A percentile compares a stretch with the other conserved stretches of the same genome.
Evolutionary conservation across 2,888 invertebrate genomes (phyloP).

Genomic region (Ochropleura leucogaster): DNA sequence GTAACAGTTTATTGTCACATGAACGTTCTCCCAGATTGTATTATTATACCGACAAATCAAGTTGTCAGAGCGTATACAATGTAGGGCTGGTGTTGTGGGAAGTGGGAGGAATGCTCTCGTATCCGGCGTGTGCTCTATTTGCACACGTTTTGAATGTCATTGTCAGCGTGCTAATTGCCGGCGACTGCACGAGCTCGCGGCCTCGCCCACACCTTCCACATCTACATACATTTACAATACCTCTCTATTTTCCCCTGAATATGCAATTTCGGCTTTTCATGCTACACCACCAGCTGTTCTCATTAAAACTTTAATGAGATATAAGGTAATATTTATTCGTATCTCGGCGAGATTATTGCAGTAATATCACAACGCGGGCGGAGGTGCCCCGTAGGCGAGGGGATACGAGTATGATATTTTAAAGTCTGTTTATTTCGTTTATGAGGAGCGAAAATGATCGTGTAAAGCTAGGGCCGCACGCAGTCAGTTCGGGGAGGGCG

Average conservation of each 20-base stretch:
- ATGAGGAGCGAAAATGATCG: constrained; percentile 78
- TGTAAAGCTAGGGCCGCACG: constrained; percentile 74
- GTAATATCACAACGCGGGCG: constrained; percentile 61
- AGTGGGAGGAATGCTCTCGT: constrained; percentile 63
- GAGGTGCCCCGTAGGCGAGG: constrained; percentile 61
- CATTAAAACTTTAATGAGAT: constrained; percentile 72
- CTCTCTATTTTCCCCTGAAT: constrained; percentile 69
- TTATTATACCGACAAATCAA: constrained; percentile 66
- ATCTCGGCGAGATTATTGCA: constrained; percentile 61
- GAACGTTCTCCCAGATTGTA: constrained; percentile 60
- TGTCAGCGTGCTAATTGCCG: constrained; percentile 87
- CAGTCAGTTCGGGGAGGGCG: constrained; percentile 64
- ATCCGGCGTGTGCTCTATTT: constrained; percentile 79
- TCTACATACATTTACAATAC: constrained; percentile 72
- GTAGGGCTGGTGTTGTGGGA: constrained; percentile 57
- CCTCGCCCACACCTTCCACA: constrained; percentile 61
- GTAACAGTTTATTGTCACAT: constrained; percentile 62
- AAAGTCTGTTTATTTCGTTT: constrained; percentile 76
- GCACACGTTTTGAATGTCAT: constrained; percentile 89
- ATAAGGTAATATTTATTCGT: constrained; percentile 66
- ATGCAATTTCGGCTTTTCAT: constrained; percentile 70
- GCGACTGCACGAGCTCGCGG: constrained; percentile 68
- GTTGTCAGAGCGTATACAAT: constrained; percentile 52
- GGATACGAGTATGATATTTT: constrained; percentile 74
- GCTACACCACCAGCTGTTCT: constrained; percentile 64